Evolutionary conservation across 2,888 invertebrate species (phyloP), one percentile per base, ranked within the genome.

Genomic region (Exocentrus adspersus): DNA sequence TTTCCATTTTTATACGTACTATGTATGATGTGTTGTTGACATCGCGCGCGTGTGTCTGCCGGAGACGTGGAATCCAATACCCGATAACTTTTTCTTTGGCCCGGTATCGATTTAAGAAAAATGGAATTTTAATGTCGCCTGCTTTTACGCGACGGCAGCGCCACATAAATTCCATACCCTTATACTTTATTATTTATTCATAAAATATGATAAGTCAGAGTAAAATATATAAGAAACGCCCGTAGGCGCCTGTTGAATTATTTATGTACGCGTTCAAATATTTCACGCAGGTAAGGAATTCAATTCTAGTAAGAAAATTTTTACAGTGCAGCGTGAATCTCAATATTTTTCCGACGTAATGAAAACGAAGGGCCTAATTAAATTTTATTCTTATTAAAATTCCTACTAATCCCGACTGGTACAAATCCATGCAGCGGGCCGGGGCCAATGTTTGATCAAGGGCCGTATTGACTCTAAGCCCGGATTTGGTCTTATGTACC

Each of bases 111-210:
- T 28, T 54, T 16, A 43, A 43, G 16, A 17, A 50, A 50, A 53
- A 16, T 43, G 43, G 43, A 9, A 43, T 48, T 53, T 53, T 41
- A 53, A 53, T 41, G 20, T 41, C 41, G 17, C 24, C 4, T 0
- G 19, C 53, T 32, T 53, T 41, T 21, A 24, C n/a, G 21, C n/a
- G 14, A 21, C 37, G 37, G 20, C 30, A 41, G 53, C 21, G 42
- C 41, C 21, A 53, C 24, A 21, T 21, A 42, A 53, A 41, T 53
- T 53, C 21, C 53, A 53, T 53, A 41, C 24, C 42, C n/a, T n/a
- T n/a, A n/a, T n/a, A n/a, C 53, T 53, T 41, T 53, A 41, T 53
- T 21, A 32, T 16, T 32, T 21, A 53, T 41, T 41, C 21, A 37
- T 53, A 53, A 42, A 53, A 37, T 21, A 12, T 30, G 37, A 30